Percentiles rank a stretch among this genome's conserved stretches.
Evolutionary conservation across 2,113 vertebrate species (phyloP).

Genomic region (Macrotus californicus): DNA sequence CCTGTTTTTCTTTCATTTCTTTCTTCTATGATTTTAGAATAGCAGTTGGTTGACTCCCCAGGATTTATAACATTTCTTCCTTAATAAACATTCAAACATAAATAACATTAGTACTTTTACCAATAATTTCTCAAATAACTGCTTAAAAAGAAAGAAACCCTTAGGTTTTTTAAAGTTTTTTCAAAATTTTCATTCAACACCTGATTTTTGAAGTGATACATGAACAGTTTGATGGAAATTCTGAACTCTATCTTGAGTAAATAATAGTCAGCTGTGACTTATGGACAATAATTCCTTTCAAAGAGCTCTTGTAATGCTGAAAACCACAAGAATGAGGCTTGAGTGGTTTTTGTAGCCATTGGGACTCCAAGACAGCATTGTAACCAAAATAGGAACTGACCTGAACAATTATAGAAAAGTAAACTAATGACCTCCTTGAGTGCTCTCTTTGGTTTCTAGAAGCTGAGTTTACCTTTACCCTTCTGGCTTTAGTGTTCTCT

Average conservation of each 20-base stretch:
- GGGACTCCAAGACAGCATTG: slow-evolving; percentile 28
- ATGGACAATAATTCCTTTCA: not conserved
- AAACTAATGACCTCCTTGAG: not conserved
- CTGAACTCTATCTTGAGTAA: slow-evolving; percentile 36
- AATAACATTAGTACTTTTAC: not conserved
- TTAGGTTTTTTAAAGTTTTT: not conserved
- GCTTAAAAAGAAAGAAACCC: not conserved
- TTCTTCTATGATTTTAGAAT: not conserved
- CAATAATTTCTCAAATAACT: not conserved
- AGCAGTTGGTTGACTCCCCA: not conserved
- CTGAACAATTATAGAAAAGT: slow-evolving; percentile 32
- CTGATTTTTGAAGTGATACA: not conserved
- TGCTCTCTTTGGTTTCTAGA: not conserved
- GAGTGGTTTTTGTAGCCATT: not conserved
- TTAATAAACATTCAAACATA: not conserved
- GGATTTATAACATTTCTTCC: not conserved
- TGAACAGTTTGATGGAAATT: not conserved
- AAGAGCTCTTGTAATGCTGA: slow-evolving; percentile 23
- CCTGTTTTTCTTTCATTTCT: not conserved
- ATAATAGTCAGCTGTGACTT: not conserved
- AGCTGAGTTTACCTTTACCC: not conserved
- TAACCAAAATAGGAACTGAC: slow-evolving; percentile 12
- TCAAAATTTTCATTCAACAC: not conserved
- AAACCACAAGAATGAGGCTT: slow-evolving; percentile 35
- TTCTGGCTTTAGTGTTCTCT: not conserved